Evolutionary conservation across 2,888 invertebrate species (phyloP), one percentile per base, ranked within the genome.

Genomic region (Diadromus collaris): DNA sequence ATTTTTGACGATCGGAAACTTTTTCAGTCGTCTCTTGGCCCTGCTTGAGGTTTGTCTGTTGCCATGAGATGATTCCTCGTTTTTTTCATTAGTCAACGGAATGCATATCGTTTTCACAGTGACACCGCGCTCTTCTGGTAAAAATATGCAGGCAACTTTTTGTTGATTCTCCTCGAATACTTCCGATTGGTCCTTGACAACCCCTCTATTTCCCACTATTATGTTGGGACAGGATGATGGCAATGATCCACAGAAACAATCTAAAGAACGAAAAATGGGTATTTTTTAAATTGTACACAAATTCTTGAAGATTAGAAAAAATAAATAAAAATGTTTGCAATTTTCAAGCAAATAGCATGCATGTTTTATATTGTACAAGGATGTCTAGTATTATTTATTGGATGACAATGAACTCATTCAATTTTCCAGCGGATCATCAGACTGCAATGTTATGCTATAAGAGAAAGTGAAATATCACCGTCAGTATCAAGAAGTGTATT

Each of bases 41-140:
- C n/a, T 44, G 10, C 1, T 19, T 3, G 34, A 34, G 34, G 10
- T 10, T 34, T 34, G 34, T 10, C 19, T 46, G n/a, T 68, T 70
- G 24, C 41, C 16, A 54, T 16, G 46, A n/a, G 21, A 32, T 69
- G 41, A 21, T 1, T 38, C 29, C 51, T 7, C 2, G n/a, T 44
- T 29, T 61, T 6, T 24, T 72, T 27, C 34, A 44, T 46, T n/a
- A 63, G 7, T 27, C 13, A 38, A 19, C 69, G 68, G 64, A 21
- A 82, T 38, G n/a, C 73, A 60, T 71, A 83, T 73, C 9, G 79
- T 77, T 41, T 84, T 83, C 1, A 86, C 82, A 16, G 76, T 78
- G 9, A 88, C 83, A 13, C 82, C 76, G 4, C 86, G 81, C 63
- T 88, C 83, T 38, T 85, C 76, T 1, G 90, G 90, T 9, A 90